Conservation (phyloP, 2,113 vertebrate genomes). For the Pachyramphus minor region DNA sequence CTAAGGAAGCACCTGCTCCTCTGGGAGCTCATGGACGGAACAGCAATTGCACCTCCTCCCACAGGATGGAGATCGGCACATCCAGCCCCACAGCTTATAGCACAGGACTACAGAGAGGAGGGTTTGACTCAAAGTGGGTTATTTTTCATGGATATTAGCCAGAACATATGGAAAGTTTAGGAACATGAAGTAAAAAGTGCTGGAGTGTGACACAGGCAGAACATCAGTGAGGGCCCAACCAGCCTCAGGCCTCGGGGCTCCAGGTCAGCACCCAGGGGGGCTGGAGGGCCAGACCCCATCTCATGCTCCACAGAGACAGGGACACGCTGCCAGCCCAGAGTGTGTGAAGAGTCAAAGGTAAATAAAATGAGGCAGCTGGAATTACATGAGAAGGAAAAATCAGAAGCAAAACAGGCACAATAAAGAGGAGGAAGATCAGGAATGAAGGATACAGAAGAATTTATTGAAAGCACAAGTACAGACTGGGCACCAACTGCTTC, state of each 20-base stretch:
- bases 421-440: slow-evolving; percentile 30
- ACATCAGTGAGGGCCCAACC: background rate
- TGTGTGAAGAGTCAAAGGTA: background rate
- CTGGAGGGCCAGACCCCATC: background rate
- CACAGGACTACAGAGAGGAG: background rate
- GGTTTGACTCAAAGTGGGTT: background rate
- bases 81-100: background rate
- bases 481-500: slow-evolving; percentile 68
- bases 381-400: slow-evolving; percentile 37
- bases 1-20: background rate
- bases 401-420: slow-evolving; percentile 33
- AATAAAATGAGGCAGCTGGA: slow-evolving; percentile 9
- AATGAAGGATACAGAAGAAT: slow-evolving; percentile 74
- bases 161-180: slow-evolving; percentile 49
- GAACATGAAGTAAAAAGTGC: slow-evolving; percentile 23
- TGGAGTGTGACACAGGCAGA: slow-evolving; percentile 44
- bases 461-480: slow-evolving; percentile 80
- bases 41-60: background rate
- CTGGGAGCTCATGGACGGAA: background rate
- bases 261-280: background rate
- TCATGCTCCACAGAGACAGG: background rate
- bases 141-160: slow-evolving; percentile 52
- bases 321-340: background rate
- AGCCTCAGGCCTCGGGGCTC: background rate
- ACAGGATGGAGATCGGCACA: background rate